Evolutionary conservation across 2,113 vertebrate species (phyloP).

Genomic region (Semnopithecus entellus): DNA sequence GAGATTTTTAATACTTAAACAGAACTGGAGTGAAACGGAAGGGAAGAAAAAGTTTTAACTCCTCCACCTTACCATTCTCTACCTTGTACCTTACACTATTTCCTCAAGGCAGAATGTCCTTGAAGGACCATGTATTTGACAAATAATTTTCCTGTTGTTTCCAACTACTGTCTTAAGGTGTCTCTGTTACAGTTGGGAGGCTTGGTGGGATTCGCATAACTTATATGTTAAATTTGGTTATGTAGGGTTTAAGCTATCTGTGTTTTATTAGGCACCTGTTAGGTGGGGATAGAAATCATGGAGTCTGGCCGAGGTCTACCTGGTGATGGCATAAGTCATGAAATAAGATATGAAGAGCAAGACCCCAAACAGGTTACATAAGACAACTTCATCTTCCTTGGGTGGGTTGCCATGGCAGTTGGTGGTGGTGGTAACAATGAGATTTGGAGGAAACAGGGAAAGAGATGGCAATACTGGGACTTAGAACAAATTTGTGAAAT

Average conservation of each 20-base stretch:
- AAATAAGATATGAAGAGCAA: neutral
- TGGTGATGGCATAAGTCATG: neutral
- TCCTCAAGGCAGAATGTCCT: neutral
- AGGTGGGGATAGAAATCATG: neutral
- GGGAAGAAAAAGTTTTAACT: neutral
- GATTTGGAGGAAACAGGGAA: neutral
- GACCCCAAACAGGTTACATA: neutral
- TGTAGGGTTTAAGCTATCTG: neutral
- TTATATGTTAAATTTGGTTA: neutral
- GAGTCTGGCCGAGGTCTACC: neutral
- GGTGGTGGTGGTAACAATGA: neutral
- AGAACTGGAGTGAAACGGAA: neutral
- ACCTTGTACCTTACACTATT: neutral
- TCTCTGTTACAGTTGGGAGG: neutral
- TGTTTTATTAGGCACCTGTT: neutral
- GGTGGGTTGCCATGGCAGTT: neutral
- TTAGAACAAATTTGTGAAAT: neutral
- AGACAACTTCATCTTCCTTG: neutral
- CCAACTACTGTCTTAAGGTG: neutral
- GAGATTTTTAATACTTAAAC: neutral
- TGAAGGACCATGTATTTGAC: neutral
- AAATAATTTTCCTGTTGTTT: neutral
- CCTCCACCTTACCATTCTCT: neutral
- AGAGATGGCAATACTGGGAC: neutral
- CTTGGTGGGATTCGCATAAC: neutral